These are phyloP conservation scores for Dinoponera quadriceps DNA, from an alignment of 1,140 invertebrate genomes.

Conservation along the genomic window DNA sequence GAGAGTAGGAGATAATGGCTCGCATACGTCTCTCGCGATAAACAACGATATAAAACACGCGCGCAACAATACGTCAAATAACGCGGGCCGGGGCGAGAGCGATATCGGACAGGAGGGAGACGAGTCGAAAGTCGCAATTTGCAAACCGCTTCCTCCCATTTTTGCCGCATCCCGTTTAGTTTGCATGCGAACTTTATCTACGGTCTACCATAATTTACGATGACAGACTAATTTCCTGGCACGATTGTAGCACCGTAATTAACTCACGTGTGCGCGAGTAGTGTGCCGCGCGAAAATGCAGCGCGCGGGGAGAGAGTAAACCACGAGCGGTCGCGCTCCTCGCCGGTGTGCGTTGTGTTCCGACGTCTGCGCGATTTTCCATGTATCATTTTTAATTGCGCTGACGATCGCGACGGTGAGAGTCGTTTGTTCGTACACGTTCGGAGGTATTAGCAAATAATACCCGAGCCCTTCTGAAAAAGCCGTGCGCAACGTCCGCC, in stretches of 20 bases:
- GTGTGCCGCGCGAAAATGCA: constrained; percentile 16
- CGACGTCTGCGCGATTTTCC: constrained; percentile 8
- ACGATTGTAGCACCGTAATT: constrained; percentile 44
- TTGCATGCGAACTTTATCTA: constrained; percentile 48
- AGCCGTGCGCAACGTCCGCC: constrained; percentile 38
- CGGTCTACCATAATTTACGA: constrained; percentile 42
- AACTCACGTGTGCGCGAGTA: constrained; percentile 21
- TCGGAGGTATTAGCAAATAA: constrained; percentile 53
- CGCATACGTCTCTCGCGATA: background rate
- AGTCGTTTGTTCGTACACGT: background rate
- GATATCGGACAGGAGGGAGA: background rate
- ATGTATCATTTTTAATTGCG: constrained; percentile 43
- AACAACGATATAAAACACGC: background rate
- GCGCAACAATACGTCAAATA: constrained; percentile 1
- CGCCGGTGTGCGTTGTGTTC: background rate
- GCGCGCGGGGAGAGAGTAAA: background rate
- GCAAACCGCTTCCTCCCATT: constrained; percentile 18
- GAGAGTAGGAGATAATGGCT: background rate
- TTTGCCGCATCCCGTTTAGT: constrained; percentile 29
- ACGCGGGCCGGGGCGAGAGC: background rate
- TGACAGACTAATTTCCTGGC: constrained; percentile 53
- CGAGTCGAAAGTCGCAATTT: constrained; percentile 26
- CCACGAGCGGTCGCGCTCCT: constrained; percentile 11
- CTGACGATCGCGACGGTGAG: constrained; percentile 9
- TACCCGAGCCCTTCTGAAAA: constrained; percentile 42